phyloP scores from a whole-genome alignment of 2,113 vertebrate genomes.

The Melanerpes aurifrons region DNA sequence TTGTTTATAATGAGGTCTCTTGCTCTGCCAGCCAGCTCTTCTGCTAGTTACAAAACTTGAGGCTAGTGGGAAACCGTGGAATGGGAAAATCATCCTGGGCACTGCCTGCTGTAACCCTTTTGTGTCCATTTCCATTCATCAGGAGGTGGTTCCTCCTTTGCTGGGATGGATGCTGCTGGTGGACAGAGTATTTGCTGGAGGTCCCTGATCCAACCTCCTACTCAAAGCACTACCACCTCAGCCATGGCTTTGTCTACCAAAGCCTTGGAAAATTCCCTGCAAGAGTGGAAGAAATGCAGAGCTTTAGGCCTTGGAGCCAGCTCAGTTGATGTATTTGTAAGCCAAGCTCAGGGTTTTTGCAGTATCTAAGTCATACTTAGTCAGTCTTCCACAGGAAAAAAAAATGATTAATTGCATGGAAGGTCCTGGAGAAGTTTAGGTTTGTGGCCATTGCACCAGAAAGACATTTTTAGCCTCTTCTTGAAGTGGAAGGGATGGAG shows the following conservation, averaged over 20 bases:
- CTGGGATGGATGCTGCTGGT: background rate
- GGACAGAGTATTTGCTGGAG: background rate
- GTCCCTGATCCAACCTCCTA: background rate
- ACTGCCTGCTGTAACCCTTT: background rate
- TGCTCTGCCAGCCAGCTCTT: constrained; percentile 16
- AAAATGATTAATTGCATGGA: background rate
- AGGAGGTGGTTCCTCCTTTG: background rate
- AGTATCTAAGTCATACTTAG: background rate
- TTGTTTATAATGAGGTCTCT: constrained; percentile 59
- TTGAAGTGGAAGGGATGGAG: background rate
- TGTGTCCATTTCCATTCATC: background rate
- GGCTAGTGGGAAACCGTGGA: background rate
- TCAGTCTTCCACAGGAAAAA: background rate
- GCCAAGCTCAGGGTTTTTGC: background rate
- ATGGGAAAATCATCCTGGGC: background rate
- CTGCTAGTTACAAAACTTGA: constrained; percentile 36
- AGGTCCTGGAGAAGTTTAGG: background rate
- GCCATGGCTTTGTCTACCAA: background rate
- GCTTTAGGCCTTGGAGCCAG: background rate
- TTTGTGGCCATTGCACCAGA: background rate
- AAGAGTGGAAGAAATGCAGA: fast-evolving
- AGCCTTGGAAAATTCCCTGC: background rate
- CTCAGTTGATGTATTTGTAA: background rate
- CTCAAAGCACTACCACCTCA: background rate
- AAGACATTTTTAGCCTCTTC: background rate